Evolutionary conservation across 23 tunicate species (phyloP).

Genomic region (Clavelina lepadiformis): DNA sequence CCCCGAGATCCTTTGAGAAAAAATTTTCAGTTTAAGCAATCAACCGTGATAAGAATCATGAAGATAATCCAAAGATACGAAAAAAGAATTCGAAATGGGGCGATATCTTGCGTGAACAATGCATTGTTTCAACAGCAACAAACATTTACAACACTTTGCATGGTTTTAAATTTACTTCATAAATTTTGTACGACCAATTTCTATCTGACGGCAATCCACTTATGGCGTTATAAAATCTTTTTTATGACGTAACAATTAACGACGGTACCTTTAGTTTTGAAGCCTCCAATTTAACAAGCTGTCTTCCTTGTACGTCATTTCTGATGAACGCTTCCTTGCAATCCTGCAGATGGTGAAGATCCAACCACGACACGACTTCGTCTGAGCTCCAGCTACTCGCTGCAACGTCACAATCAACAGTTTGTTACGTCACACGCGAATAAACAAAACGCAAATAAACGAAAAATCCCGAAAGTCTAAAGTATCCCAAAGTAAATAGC

Average conservation of each 20-base stretch:
- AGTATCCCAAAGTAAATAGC: background rate
- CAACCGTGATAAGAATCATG: too few relatives aligned
- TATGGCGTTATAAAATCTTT: too few relatives aligned
- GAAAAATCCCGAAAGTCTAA: background rate
- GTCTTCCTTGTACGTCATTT: slow-evolving; percentile 42
- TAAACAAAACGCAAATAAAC: background rate
- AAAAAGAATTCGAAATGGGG: too few relatives aligned
- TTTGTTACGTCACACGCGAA: background rate
- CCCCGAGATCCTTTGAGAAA: too few relatives aligned
- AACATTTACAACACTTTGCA: too few relatives aligned
- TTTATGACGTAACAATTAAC: background rate
- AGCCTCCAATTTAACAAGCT: slow-evolving; percentile 36
- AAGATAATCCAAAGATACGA: too few relatives aligned
- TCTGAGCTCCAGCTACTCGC: slow-evolving; percentile 38
- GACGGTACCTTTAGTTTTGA: slow-evolving; percentile 43
- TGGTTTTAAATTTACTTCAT: too few relatives aligned
- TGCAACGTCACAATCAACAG: slow-evolving; percentile 8
- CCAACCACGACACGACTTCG: slow-evolving; percentile 61
- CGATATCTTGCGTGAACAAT: too few relatives aligned
- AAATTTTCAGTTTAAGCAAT: too few relatives aligned
- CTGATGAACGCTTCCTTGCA: slow-evolving; percentile 35
- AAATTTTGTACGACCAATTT: too few relatives aligned
- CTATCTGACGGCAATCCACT: too few relatives aligned
- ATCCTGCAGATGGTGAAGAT: slow-evolving; percentile 22
- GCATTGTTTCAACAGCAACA: too few relatives aligned